Evolutionary conservation across 2,113 vertebrate species (phyloP).

Genomic region (Sceloporus tristichus): DNA sequence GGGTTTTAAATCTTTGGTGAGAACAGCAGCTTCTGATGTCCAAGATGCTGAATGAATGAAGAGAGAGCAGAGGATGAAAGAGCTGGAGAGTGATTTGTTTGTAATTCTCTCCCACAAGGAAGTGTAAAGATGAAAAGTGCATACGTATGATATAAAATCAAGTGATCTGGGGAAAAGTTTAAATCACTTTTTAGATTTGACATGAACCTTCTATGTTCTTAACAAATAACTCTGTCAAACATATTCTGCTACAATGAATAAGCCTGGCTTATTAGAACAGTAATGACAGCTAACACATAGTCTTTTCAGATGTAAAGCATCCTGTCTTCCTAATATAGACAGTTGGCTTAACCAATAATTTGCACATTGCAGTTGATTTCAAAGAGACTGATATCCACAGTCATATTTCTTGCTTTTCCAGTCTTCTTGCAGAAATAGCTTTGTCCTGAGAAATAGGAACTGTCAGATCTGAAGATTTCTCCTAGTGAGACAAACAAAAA

Average conservation of each 20-base stretch:
- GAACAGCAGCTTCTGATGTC: neutral
- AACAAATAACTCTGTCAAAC: slow-evolving; percentile 48
- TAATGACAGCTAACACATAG: slow-evolving; percentile 36
- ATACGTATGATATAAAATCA: neutral
- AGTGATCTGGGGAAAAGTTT: slow-evolving; percentile 22
- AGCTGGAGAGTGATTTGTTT: slow-evolving; percentile 25
- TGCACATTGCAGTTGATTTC: slow-evolving; percentile 29
- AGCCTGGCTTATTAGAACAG: slow-evolving; percentile 46
- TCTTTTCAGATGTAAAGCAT: slow-evolving; percentile 50
- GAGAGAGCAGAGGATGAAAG: neutral
- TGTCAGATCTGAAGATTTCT: neutral
- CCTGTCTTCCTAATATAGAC: slow-evolving; percentile 34
- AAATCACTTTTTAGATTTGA: slow-evolving; percentile 39
- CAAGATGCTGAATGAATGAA: neutral
- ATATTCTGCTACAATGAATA: slow-evolving; percentile 37
- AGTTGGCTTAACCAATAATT: slow-evolving; percentile 47
- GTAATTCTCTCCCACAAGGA: neutral
- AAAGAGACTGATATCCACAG: neutral
- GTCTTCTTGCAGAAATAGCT: neutral
- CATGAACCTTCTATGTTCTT: slow-evolving; percentile 22
- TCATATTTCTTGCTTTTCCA: neutral
- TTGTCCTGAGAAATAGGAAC: neutral
- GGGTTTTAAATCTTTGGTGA: neutral
- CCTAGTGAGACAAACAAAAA: no score
- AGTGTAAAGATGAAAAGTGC: neutral